Conservation (phyloP, 2,113 vertebrate genomes). For the Anser cygnoides region DNA sequence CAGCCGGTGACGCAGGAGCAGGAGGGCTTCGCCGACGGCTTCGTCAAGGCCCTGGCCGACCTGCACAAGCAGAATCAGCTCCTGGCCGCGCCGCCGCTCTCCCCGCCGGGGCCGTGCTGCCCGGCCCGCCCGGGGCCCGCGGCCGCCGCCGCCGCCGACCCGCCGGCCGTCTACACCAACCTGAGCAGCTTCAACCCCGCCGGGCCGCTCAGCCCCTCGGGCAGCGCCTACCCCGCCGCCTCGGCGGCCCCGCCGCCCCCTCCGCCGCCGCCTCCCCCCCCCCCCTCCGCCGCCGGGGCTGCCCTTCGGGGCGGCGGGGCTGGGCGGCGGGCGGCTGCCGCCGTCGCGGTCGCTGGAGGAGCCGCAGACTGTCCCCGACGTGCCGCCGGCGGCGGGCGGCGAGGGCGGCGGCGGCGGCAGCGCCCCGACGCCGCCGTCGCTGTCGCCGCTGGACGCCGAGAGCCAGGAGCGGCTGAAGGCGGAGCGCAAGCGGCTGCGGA, state of each 20-base stretch:
- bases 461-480: conserved; percentile 82
- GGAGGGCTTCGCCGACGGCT: conserved; percentile 79
- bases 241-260: background rate
- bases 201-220: conserved; percentile 3
- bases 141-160: conserved; percentile 9
- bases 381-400: conserved; percentile 28
- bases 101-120: conserved; percentile 78
- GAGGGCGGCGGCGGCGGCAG: conserved; percentile 44
- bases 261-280: background rate
- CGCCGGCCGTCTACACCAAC: conserved; percentile 76
- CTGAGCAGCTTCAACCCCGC: conserved; percentile 72
- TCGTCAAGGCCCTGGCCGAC: conserved; percentile 80
- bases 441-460: conserved; percentile 80
- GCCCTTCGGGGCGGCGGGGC: background rate
- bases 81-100: conserved; percentile 73
- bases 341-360: conserved; percentile 66
- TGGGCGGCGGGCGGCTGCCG: conserved; percentile 38
- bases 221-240: background rate
- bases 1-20: conserved; percentile 76
- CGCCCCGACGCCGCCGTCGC: conserved; percentile 68
- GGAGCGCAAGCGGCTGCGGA: conserved; percentile 80
- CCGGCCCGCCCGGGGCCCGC: background rate
- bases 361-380: conserved; percentile 78
- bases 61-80: conserved; percentile 83
- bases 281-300: background rate